Conservation (phyloP, 1,140 invertebrate genomes). For the Lutraria rhynchaena region DNA sequence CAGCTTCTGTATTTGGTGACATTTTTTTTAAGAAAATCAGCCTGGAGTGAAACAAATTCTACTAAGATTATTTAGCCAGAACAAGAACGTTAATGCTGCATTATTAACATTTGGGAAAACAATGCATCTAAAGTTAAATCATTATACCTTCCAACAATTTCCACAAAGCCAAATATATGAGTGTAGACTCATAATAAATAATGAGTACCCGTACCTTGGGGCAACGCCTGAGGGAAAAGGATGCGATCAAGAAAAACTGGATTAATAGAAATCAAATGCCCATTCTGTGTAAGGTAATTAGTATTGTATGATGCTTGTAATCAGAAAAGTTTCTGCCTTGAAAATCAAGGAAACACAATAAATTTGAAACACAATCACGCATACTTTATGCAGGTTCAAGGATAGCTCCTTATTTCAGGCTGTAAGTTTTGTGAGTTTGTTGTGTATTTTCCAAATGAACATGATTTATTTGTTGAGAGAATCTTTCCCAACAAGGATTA, state of each 20-base stretch:
- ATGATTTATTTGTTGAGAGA: neutral
- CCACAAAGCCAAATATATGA: neutral
- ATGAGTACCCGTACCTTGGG: conserved; percentile 20
- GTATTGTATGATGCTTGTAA: neutral
- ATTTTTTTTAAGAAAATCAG: conserved; percentile 48
- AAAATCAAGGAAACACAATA: neutral
- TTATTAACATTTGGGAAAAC: conserved; percentile 45
- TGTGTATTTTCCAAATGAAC: neutral
- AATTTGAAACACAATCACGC: neutral
- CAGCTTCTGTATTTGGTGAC: no score
- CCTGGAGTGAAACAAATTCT: conserved; percentile 15
- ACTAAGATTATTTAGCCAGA: no score
- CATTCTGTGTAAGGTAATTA: neutral
- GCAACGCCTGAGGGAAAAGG: conserved; percentile 29
- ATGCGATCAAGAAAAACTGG: conserved; percentile 6
- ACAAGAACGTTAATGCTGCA: conserved; percentile 1
- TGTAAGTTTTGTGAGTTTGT: neutral
- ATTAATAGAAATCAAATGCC: conserved; percentile 17
- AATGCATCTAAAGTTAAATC: conserved; percentile 29
- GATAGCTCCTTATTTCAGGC: conserved; percentile 1
- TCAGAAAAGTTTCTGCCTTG: neutral
- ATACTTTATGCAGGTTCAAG: conserved; percentile 13
- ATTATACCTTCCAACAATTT: neutral
- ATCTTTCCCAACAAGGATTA: neutral
- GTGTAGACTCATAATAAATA: conserved; percentile 4